Evolutionary conservation across 2,888 invertebrate species (phyloP).

Genomic region (Phortica magna): DNA sequence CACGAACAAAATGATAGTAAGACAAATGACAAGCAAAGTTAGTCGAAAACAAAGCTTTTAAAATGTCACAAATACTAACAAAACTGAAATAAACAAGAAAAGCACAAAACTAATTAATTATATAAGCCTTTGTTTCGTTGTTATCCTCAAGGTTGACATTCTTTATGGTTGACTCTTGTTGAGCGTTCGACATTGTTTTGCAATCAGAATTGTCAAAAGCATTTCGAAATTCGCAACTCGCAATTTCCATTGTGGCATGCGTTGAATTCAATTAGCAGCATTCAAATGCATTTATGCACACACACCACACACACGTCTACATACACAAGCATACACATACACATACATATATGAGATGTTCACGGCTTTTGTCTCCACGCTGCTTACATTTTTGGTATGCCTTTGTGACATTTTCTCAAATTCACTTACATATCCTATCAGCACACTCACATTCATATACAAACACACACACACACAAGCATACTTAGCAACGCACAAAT

Average conservation of each 20-base stretch:
- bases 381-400: slow-evolving; percentile 58
- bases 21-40: too few species aligned
- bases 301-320: slow-evolving; percentile 42
- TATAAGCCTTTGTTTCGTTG: too few species aligned
- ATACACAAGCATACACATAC: too few species aligned
- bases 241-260: slow-evolving; percentile 12
- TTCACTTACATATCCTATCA: slow-evolving; percentile 24
- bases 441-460: slow-evolving; percentile 38
- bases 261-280: slow-evolving; percentile 58
- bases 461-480: slow-evolving; percentile 29
- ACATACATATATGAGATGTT: slow-evolving; percentile 2
- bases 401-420: slow-evolving; percentile 49
- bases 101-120: too few species aligned
- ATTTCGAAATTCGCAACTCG: background rate
- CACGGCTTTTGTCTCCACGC: slow-evolving; percentile 62
- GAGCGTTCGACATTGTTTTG: background rate
- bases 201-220: background rate
- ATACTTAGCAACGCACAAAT: slow-evolving; percentile 56
- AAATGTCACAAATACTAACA: too few species aligned
- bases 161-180: too few species aligned
- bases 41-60: too few species aligned
- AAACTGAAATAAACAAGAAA: too few species aligned
- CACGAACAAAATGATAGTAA: too few species aligned
- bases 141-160: too few species aligned
- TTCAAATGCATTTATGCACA: slow-evolving; percentile 42